A percentile compares a stretch with the other conserved stretches of the same genome.
Evolutionary conservation across 2,113 vertebrate species (phyloP).

Genomic region (Rhombomys opimus): DNA sequence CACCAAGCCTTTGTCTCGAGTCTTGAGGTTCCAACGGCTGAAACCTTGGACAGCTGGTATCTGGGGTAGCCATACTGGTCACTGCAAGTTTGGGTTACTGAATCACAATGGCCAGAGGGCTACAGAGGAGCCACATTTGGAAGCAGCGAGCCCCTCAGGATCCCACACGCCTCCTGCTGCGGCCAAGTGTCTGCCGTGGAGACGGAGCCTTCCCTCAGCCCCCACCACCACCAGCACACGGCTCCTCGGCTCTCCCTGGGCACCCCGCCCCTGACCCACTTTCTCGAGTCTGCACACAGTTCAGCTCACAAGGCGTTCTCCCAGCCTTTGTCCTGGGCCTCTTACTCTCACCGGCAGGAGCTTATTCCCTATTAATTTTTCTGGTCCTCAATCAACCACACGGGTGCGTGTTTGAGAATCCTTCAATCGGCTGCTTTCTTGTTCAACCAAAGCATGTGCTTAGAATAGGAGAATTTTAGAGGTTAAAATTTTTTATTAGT

Average conservation of each 20-base stretch:
- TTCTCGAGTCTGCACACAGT: background rate
- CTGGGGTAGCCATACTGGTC: background rate
- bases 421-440: background rate
- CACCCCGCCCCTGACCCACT: background rate
- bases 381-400: background rate
- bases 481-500: background rate
- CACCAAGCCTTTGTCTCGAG: accelerated
- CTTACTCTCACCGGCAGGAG: background rate
- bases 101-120: background rate
- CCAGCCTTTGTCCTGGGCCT: background rate
- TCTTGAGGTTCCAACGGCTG: background rate
- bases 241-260: background rate
- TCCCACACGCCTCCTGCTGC: background rate
- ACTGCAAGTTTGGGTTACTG: background rate
- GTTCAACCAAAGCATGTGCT: background rate
- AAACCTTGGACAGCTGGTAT: too few species aligned
- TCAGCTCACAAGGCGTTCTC: background rate
- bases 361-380: background rate
- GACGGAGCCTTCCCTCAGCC: background rate
- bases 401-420: background rate
- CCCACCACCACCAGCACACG: background rate
- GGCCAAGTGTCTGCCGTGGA: background rate
- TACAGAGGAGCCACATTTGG: background rate
- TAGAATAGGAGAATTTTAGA: background rate
- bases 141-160: background rate